Percentiles rank a stretch among this genome's conserved stretches.
These are phyloP conservation scores for Amphibalanus amphitrite DNA, from an alignment of 1,140 invertebrate genomes.

Conservation along the genomic window DNA sequence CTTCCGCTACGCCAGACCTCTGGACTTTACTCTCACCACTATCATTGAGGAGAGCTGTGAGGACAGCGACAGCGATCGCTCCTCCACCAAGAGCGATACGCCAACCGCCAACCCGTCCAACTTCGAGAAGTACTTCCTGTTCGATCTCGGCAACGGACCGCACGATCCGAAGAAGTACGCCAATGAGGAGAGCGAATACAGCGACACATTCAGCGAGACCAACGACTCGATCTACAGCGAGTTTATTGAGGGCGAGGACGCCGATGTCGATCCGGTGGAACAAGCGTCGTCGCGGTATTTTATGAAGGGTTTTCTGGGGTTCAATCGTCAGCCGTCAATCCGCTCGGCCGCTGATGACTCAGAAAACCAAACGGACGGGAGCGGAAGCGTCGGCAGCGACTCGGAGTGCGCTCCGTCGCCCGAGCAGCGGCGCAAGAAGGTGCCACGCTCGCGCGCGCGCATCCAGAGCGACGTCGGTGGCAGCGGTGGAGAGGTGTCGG, in stretches of 20 bases:
- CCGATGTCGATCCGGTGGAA: slow-evolving; percentile 39
- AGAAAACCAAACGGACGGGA: slow-evolving; percentile 43
- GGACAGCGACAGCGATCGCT: slow-evolving; percentile 40
- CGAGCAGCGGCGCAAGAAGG: slow-evolving; percentile 53
- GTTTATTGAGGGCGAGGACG: slow-evolving; percentile 31
- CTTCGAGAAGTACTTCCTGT: slow-evolving; percentile 81
- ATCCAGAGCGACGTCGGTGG: neutral
- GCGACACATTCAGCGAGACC: slow-evolving; percentile 64
- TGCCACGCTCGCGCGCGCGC: slow-evolving; percentile 26
- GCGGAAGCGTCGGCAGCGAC: slow-evolving; percentile 61
- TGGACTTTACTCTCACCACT: slow-evolving; percentile 78
- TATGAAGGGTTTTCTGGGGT: slow-evolving; percentile 62
- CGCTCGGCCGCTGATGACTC: slow-evolving; percentile 18
- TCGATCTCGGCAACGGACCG: slow-evolving; percentile 50
- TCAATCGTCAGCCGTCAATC: slow-evolving; percentile 33
- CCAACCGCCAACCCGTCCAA: slow-evolving; percentile 43
- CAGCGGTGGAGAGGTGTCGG: slow-evolving; percentile 1
- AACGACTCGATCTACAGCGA: slow-evolving; percentile 66
- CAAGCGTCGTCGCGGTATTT: slow-evolving; percentile 73
- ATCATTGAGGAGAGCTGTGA: slow-evolving; percentile 87
- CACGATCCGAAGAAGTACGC: slow-evolving; percentile 20
- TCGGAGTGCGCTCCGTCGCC: slow-evolving; percentile 70
- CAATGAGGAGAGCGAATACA: slow-evolving; percentile 27
- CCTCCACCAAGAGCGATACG: slow-evolving; percentile 42
- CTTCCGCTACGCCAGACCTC: slow-evolving; percentile 31